Evolutionary conservation across 2,113 vertebrate genomes (phyloP).

Genomic region (Petroica traversi): DNA sequence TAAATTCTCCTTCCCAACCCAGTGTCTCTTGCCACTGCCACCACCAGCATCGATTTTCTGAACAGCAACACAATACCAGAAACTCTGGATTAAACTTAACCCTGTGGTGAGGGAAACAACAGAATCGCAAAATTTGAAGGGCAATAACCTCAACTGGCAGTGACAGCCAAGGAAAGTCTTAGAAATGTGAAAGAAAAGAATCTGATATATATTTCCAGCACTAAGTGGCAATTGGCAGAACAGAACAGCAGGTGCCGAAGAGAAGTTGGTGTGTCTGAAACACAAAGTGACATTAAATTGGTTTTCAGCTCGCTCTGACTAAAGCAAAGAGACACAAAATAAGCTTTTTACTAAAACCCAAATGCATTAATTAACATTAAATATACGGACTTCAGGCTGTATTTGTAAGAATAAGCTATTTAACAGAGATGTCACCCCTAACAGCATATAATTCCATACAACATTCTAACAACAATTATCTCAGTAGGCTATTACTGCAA

Average conservation of each 20-base stretch:
- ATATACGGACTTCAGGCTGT: background rate
- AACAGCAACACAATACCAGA: background rate
- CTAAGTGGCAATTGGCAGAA: slow-evolving; percentile 19
- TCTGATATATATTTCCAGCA: background rate
- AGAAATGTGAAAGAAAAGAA: background rate
- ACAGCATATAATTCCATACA: background rate
- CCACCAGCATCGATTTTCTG: background rate
- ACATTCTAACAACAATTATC: background rate
- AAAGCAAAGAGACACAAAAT: background rate
- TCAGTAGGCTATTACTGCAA: background rate
- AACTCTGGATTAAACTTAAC: background rate
- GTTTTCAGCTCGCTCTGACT: background rate
- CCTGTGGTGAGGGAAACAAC: background rate
- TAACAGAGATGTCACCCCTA: background rate
- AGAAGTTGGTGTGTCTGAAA: background rate
- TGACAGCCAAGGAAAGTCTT: background rate
- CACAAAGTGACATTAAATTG: background rate
- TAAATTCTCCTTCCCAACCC: background rate
- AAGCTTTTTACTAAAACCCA: background rate
- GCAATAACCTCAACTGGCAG: background rate
- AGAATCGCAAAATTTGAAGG: background rate
- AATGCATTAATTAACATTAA: background rate
- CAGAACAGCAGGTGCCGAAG: slow-evolving; percentile 8
- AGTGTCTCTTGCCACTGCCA: background rate
- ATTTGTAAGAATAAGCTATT: background rate